Conservation (phyloP, 2,113 vertebrate genomes). For the Cathartes aura region DNA sequence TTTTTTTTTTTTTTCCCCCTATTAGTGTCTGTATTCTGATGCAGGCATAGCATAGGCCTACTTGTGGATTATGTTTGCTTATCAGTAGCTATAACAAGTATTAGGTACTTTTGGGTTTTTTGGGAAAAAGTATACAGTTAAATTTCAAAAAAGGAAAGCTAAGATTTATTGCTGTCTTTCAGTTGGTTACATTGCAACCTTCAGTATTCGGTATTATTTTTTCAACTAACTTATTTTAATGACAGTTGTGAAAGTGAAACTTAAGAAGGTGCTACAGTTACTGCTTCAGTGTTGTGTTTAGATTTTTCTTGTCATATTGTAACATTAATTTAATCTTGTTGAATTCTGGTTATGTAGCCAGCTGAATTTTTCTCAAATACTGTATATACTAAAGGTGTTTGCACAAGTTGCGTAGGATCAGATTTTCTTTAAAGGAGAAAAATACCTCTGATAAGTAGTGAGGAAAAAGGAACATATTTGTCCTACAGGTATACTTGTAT, state of each 20-base stretch:
- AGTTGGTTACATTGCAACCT: neutral
- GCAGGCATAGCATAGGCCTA: too few relatives aligned
- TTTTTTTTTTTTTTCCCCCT: neutral
- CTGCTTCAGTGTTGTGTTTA: neutral
- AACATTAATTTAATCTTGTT: neutral
- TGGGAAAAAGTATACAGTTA: neutral
- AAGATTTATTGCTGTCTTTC: neutral
- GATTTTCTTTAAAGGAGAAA: neutral
- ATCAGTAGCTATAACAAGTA: neutral
- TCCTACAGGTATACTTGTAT: neutral
- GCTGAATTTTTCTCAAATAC: neutral
- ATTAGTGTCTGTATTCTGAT: neutral
- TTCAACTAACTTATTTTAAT: neutral
- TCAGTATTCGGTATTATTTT: neutral
- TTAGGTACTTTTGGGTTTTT: fast-evolving
- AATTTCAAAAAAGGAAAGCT: neutral
- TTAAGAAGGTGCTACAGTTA: neutral
- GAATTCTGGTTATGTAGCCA: neutral
- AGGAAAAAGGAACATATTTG: neutral
- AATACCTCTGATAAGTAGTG: neutral
- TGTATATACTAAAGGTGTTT: neutral
- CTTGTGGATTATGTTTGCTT: neutral
- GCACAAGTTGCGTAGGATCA: neutral
- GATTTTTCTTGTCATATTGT: neutral
- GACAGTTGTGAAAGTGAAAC: neutral